These are phyloP conservation scores for Sphecodes monilicornis DNA, from an alignment of 2,888 invertebrate species.

Conservation along the genomic window DNA sequence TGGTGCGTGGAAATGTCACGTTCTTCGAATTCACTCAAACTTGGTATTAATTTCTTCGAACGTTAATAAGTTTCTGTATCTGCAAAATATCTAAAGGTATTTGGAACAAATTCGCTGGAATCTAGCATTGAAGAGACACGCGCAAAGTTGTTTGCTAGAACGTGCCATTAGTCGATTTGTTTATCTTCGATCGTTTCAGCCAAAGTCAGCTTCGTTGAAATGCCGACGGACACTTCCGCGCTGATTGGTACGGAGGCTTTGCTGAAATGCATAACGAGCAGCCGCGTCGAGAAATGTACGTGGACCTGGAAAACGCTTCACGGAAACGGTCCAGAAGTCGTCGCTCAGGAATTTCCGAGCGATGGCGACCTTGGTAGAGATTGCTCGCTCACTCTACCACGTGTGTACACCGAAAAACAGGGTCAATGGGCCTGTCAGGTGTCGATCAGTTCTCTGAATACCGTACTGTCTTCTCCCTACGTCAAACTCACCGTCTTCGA, in stretches of 20 bases:
- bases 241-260: conserved; percentile 76
- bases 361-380: conserved; percentile 79
- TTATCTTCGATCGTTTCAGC: conserved; percentile 65
- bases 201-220: conserved; percentile 79
- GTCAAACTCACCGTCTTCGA: conserved; percentile 79
- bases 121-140: not conserved
- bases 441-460: conserved; percentile 75
- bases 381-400: conserved; percentile 77
- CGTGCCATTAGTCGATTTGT: conserved; percentile 17
- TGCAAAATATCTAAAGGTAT: no score
- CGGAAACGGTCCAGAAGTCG: conserved; percentile 70
- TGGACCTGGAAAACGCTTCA: conserved; percentile 79
- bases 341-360: conserved; percentile 78
- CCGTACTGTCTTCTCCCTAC: conserved; percentile 72
- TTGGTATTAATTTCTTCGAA: not conserved
- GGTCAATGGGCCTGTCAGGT: conserved; percentile 81
- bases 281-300: conserved; percentile 79
- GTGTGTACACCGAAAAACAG: conserved; percentile 76
- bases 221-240: conserved; percentile 77
- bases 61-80: not conserved
- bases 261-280: conserved; percentile 79
- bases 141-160: not conserved
- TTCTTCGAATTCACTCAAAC: not conserved
- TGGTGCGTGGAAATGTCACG: not conserved
- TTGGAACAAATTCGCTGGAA: not conserved